Base-by-base conservation (phyloP, 2,113 vertebrate species). In the Ancistrus triradiatus region DNA sequence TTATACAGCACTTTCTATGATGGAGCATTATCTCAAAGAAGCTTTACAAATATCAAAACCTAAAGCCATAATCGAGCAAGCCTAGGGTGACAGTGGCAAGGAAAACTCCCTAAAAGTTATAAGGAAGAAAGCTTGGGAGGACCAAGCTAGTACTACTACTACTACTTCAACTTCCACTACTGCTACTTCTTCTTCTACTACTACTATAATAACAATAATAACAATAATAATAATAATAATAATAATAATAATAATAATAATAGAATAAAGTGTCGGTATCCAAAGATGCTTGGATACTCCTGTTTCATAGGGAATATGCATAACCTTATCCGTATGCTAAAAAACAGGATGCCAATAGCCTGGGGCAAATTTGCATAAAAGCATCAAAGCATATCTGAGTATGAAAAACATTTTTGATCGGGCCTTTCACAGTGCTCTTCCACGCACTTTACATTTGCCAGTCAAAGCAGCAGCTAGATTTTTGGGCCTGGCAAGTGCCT, bases 361-460 rank as follows among this genome's bases (percentile, higher is more conserved):
- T 78, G 76, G 73, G 70, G 73, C 75, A 71, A 63, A 87, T 89
- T 88, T 88, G 83, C 87, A 88, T 88, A 84, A 83, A 84, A 81
- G 84, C 83, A 85, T 84, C 79, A 85, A 86, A 86, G 82, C 76
- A 77, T 84, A 82, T 77, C 80, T 66, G 80, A 83, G 84, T 80
- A 78, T 73, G 73, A 80, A 81, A 64, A 70, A 59, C 40, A 13
- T n/a, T 38, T 50, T 19, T 49, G 15, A 21, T 40, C 31, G 22
- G 40, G 18, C 35, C 62, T 63, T 66, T 76, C 58, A 63, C 22
- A 33, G 59, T 58, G 67, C 64, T 75, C 69, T 35, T 67, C 73
- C 76, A 64, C 73, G 70, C 77, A 73, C 73, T 85, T 90, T 85
- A 84, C 76, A 88, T 91, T 92, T 90, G 90, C 81, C 89, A 91